Base-by-base conservation (phyloP, 2,888 invertebrate genomes). In the Noctua janthina region DNA sequence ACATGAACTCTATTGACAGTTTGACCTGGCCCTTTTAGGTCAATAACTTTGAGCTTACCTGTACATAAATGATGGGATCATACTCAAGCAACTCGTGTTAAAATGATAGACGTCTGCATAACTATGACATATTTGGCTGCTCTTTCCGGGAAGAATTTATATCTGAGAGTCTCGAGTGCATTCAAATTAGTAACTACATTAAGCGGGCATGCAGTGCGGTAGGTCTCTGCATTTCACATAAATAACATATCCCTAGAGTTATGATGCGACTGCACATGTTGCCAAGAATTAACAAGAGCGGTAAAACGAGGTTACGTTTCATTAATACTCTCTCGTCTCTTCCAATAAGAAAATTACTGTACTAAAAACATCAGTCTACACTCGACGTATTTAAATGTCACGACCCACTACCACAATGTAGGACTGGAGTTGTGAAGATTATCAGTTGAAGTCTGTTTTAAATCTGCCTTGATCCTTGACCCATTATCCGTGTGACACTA, bases 381-480 rank as follows among this genome's bases (percentile, higher is more conserved):
- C 39, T 70, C 68, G 54, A 59, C 46, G 35, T 75, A 74, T 77
- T 78, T 35, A 76, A 72, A 86, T 86, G 86, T 74, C 83, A 69
- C 64, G 76, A 83, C 67, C 71, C 59, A 74, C 64, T 74, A 54
- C 83, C 66, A 67, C 62, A 72, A 59, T 74, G 82, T 81, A 46
- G 68, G n/a, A 68, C 68, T 82, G 72, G 66, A 78, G 74, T 76
- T 83, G 75, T 69, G 81, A 74, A 77, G 86, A 88, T 86, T 85
- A 88, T 78, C 81, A 76, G 71, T 83, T 79, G 73, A 54, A 84
- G 82, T 83, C 73, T 77, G 87, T 88, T 90, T 88, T 90, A 90
- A 91, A 90, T 90, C 86, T 85, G 84, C 86, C 76, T 84, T 83
- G 86, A 91, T 91, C 94, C 94, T 93, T 94, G 94, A 93, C 93